Conservation (phyloP, 2,888 invertebrate species). For the Ophion ventricosus region DNA sequence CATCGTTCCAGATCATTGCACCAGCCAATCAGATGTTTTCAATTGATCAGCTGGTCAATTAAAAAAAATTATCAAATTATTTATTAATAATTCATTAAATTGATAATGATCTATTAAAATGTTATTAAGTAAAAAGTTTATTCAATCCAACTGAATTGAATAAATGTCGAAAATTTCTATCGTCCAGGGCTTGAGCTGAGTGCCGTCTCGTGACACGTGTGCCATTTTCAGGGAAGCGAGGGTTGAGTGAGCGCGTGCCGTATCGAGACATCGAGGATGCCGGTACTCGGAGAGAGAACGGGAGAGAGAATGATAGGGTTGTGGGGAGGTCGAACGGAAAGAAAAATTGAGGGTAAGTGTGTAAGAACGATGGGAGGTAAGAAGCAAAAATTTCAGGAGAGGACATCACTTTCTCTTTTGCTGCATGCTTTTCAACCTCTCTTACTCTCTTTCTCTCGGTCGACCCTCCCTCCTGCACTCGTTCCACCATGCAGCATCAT, state of each 20-base stretch:
- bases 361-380: background rate
- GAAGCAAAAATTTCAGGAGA: slow-evolving; percentile 22
- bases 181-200: background rate
- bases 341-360: slow-evolving; percentile 22
- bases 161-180: background rate
- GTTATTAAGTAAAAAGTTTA: too few species aligned
- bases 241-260: slow-evolving; percentile 5
- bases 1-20: too few species aligned
- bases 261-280: slow-evolving; percentile 19
- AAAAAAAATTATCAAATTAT: too few species aligned
- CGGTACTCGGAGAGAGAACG: background rate
- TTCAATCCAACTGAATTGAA: background rate
- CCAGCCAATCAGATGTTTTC: too few species aligned
- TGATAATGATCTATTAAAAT: too few species aligned
- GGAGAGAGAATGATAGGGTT: background rate
- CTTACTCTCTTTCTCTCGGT: slow-evolving; percentile 10
- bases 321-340: background rate
- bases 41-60: too few species aligned
- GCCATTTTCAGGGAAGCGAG: background rate
- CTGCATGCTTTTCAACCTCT: slow-evolving; percentile 23
- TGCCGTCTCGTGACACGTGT: background rate
- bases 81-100: too few species aligned
- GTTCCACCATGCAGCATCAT: slow-evolving; percentile 37
- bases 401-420: slow-evolving; percentile 35
- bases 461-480: slow-evolving; percentile 2